Evolutionary conservation across 2,797 vertebrate species (phyloP).

Genomic region (Cetoscarus ocellatus): DNA sequence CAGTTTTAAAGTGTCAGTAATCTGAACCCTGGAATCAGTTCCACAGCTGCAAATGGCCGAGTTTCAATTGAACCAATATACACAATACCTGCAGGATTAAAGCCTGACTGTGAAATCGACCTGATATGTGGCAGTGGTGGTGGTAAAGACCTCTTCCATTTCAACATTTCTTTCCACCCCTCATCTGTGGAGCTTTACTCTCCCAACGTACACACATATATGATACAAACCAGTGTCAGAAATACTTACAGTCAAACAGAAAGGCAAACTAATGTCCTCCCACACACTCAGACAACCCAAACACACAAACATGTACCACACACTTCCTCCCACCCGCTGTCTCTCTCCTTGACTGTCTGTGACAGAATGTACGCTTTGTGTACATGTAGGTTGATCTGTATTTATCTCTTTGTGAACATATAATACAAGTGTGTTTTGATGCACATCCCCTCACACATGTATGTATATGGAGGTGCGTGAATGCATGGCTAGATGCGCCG

Average conservation of each 20-base stretch:
- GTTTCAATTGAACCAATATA: slow-evolving; percentile 13
- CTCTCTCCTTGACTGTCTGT: slow-evolving; percentile 38
- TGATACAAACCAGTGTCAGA: slow-evolving; percentile 52
- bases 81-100: slow-evolving; percentile 50
- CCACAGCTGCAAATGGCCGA: slow-evolving; percentile 16
- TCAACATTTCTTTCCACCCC: slow-evolving; percentile 56
- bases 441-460: neutral
- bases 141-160: slow-evolving; percentile 51
- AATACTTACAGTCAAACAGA: slow-evolving; percentile 53
- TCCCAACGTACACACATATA: slow-evolving; percentile 51
- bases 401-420: slow-evolving; percentile 22
- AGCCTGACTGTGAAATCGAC: slow-evolving; percentile 46
- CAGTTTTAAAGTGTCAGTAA: slow-evolving; percentile 12
- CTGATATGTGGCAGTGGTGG: slow-evolving; percentile 45
- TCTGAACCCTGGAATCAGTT: slow-evolving; percentile 29
- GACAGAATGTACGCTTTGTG: slow-evolving; percentile 30
- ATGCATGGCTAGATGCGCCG: slow-evolving; percentile 30
- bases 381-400: slow-evolving; percentile 24
- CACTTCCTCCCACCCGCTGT: slow-evolving; percentile 59
- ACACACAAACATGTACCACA: slow-evolving; percentile 60
- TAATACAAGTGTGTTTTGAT: slow-evolving; percentile 9
- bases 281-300: slow-evolving; percentile 62
- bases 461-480: slow-evolving; percentile 3
- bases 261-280: slow-evolving; percentile 57
- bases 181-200: slow-evolving; percentile 23